Percentiles rank a stretch among this genome's conserved stretches.
phyloP scores from a whole-genome alignment of 1,140 invertebrate genomes.

The Drosophila jambulina region DNA sequence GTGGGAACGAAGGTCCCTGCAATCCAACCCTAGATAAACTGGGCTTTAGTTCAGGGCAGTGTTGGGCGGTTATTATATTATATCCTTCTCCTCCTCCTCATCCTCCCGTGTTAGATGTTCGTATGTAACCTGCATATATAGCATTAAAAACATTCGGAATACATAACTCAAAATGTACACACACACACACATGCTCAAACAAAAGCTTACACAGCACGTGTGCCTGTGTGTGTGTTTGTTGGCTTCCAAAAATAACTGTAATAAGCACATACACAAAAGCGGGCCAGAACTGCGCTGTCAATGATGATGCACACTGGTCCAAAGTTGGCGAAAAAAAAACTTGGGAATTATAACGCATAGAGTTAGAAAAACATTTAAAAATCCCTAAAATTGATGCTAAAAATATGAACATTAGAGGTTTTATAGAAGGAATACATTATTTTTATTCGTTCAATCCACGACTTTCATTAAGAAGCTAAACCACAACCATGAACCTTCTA shows the following conservation, averaged over 20 bases:
- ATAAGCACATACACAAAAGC: constrained; percentile 57
- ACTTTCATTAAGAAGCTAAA: background rate
- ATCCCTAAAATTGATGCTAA: background rate
- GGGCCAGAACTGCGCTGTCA: constrained; percentile 43
- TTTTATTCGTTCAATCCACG: background rate
- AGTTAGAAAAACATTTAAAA: background rate
- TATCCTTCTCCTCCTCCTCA: background rate
- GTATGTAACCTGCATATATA: constrained; percentile 38
- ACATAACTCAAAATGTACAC: constrained; percentile 49
- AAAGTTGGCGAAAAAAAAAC: constrained; percentile 1
- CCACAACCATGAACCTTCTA: background rate
- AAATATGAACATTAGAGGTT: background rate
- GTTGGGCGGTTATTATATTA: constrained; percentile 22
- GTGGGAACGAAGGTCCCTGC: constrained; percentile 51
- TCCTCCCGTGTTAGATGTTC: constrained; percentile 3
- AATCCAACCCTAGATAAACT: constrained; percentile 20
- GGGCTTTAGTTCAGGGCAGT: constrained; percentile 26
- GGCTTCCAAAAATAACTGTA: constrained; percentile 77
- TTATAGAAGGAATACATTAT: background rate
- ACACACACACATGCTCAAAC: constrained; percentile 40
- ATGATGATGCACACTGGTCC: constrained; percentile 46
- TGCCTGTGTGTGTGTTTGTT: constrained; percentile 30
- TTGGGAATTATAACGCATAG: constrained; percentile 13
- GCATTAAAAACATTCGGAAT: constrained; percentile 41
- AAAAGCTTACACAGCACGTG: constrained; percentile 53